Conservation (phyloP, 2,888 invertebrate genomes). For the Miltochrista miniata region DNA sequence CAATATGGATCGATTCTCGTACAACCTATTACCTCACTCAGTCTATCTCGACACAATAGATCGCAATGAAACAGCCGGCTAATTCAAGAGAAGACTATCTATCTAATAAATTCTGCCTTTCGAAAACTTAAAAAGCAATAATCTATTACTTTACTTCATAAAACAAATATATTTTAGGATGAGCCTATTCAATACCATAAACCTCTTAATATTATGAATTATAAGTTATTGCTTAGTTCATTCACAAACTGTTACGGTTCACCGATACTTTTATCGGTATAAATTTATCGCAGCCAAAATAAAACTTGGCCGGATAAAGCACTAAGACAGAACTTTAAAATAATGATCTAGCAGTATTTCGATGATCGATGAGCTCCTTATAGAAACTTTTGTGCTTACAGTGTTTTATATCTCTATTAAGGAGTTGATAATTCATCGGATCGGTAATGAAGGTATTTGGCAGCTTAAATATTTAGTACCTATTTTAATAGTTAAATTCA, state of each 20-base stretch:
- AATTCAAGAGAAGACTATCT: too few species aligned
- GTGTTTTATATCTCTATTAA: constrained; percentile 13
- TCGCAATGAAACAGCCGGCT: too few species aligned
- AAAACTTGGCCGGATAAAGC: constrained; percentile 31
- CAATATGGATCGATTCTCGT: too few species aligned
- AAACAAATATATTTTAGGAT: too few species aligned
- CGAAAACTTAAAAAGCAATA: too few species aligned
- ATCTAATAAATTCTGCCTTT: too few species aligned
- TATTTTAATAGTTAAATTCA: neutral
- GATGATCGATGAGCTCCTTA: constrained; percentile 46
- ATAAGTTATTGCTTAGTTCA: constrained; percentile 6
- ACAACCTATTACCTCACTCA: too few species aligned
- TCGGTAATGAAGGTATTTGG: constrained; percentile 1
- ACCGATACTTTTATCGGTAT: constrained; percentile 4
- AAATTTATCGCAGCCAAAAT: constrained; percentile 25
- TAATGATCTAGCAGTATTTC: constrained; percentile 50
- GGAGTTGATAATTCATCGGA: constrained; percentile 12
- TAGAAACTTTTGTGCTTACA: constrained; percentile 22
- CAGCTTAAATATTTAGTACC: neutral
- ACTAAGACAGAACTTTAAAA: constrained; percentile 44
- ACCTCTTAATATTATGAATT: constrained; percentile 3
- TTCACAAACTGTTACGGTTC: constrained; percentile 13
- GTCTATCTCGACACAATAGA: too few species aligned
- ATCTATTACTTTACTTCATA: too few species aligned
- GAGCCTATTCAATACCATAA: constrained; percentile 7